These are phyloP conservation scores for Parambassis ranga DNA, from an alignment of 2,797 vertebrate species.

Conservation along the genomic window DNA sequence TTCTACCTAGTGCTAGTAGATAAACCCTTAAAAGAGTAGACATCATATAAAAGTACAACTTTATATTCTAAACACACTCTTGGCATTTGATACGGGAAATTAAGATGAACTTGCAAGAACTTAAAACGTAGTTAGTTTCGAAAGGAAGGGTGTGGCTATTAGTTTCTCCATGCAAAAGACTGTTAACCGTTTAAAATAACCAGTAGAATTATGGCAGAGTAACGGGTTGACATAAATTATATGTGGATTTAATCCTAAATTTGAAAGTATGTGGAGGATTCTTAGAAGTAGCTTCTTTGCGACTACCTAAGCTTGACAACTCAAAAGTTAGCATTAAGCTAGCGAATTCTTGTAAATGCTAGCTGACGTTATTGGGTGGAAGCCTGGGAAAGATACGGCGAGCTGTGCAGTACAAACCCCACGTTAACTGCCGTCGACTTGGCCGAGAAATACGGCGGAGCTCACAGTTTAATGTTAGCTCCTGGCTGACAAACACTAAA, in stretches of 20 bases:
- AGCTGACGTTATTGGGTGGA: conserved; percentile 16
- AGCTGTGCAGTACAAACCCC: background rate
- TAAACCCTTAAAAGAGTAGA: too few relatives aligned
- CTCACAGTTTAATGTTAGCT: background rate
- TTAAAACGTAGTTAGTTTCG: conserved; percentile 50
- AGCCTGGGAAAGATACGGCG: background rate
- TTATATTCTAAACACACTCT: too few relatives aligned
- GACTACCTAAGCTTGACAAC: conserved; percentile 12
- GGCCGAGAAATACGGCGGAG: fast-evolving
- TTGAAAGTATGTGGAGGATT: fast-evolving
- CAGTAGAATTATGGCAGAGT: background rate
- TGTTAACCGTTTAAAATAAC: background rate
- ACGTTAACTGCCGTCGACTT: background rate
- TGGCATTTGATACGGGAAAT: background rate
- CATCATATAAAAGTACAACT: too few relatives aligned
- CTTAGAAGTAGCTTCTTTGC: background rate
- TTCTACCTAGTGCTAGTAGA: too few relatives aligned
- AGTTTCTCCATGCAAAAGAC: conserved; percentile 50
- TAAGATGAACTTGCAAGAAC: conserved; percentile 18
- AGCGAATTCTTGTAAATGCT: conserved; percentile 25
- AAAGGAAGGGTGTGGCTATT: conserved; percentile 78
- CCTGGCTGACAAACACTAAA: background rate
- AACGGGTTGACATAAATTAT: background rate
- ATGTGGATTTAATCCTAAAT: background rate
- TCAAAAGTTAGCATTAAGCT: conserved; percentile 45